A percentile compares a stretch with the other conserved stretches of the same genome.
Conservation (phyloP, 2,113 vertebrate genomes). For the Gambusia holbrooki region DNA sequence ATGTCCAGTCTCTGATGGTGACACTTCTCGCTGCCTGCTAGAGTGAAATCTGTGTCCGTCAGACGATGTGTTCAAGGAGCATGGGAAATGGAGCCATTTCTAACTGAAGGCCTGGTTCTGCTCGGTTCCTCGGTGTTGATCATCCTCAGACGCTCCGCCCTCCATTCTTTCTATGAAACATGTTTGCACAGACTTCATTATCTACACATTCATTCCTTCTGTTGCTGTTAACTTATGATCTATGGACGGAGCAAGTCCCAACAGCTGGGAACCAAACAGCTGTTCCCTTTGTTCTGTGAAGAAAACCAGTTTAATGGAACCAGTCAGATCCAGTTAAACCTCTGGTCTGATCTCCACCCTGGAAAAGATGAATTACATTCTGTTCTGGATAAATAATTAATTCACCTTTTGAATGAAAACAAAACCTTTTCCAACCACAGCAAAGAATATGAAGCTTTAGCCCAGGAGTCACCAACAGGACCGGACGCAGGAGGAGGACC, state of each 20-base stretch:
- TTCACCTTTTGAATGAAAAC: background rate
- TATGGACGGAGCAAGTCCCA: background rate
- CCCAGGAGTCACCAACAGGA: background rate
- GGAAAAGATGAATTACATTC: background rate
- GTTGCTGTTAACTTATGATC: background rate
- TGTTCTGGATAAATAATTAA: background rate
- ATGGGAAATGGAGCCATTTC: too few relatives aligned
- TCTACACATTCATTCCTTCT: background rate
- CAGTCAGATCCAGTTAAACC: background rate
- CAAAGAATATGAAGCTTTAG: conserved; percentile 3
- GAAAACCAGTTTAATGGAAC: background rate
- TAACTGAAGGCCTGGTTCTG: background rate
- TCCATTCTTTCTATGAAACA: background rate
- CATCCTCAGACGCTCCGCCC: background rate
- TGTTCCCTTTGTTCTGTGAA: background rate
- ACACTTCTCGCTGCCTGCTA: too few relatives aligned
- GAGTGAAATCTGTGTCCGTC: too few relatives aligned
- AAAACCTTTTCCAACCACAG: background rate
- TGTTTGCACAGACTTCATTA: background rate
- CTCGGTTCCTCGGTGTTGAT: background rate
- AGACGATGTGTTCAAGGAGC: too few relatives aligned
- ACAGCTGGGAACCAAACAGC: background rate
- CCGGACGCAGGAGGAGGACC: background rate
- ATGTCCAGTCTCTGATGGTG: too few relatives aligned
- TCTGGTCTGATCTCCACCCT: background rate